A percentile compares a stretch with the other conserved stretches of the same genome.
These are phyloP conservation scores for Pectinophora gossypiella DNA, from an alignment of 1,140 invertebrate genomes.

Conservation along the genomic window DNA sequence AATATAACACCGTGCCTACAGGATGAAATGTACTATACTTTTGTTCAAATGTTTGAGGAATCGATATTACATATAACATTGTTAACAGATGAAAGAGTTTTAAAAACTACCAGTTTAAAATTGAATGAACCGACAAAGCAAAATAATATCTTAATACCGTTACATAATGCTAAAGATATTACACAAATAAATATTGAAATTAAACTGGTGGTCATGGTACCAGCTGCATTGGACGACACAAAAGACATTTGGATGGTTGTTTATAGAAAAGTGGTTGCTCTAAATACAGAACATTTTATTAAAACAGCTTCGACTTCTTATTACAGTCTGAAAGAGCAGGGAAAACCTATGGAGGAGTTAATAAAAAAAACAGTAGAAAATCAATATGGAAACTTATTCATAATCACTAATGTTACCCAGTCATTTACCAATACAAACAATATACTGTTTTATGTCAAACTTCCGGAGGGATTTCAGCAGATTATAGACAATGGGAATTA, in stretches of 20 bases:
- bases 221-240: conserved; percentile 36
- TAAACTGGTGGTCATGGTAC: conserved; percentile 41
- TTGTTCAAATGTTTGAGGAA: conserved; percentile 39
- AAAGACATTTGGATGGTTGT: conserved; percentile 37
- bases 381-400: conserved; percentile 33
- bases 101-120: conserved; percentile 44
- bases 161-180: conserved; percentile 14
- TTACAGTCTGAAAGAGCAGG: conserved; percentile 21
- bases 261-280: conserved; percentile 29
- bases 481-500: conserved; percentile 25
- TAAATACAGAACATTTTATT: conserved; percentile 52
- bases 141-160: conserved; percentile 38
- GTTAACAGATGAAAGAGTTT: conserved; percentile 22
- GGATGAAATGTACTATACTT: conserved; percentile 34
- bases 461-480: conserved; percentile 34
- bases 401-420: conserved; percentile 23
- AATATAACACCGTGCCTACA: conserved; percentile 30
- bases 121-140: conserved; percentile 35
- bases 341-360: conserved; percentile 21
- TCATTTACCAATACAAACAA: conserved; percentile 3
- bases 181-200: conserved; percentile 31
- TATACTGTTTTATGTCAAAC: conserved; percentile 37
- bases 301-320: conserved; percentile 20
- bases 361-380: conserved; percentile 25
- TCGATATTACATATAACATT: conserved; percentile 47